Evolutionary conservation across 2,888 invertebrate species (phyloP).

Genomic region (Drosophila prostipennis): DNA sequence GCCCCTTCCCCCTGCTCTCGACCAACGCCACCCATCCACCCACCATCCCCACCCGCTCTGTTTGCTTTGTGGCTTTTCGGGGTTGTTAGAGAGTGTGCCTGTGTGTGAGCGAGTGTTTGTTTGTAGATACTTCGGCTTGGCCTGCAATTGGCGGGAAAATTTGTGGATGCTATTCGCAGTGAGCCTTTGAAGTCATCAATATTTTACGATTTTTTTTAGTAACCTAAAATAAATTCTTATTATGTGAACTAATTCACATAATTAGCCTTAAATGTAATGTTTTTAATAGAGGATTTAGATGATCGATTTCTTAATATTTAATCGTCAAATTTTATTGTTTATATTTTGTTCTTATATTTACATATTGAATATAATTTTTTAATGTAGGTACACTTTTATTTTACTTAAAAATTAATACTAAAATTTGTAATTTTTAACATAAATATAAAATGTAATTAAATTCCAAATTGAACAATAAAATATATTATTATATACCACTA

Average conservation of each 20-base stretch:
- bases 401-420: no score
- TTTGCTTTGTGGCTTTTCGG: slow-evolving; percentile 74
- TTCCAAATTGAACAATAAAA: no score
- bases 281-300: no score
- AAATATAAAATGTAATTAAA: no score
- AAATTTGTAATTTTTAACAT: no score
- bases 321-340: no score
- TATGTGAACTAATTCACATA: neutral
- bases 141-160: slow-evolving; percentile 80
- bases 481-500: no score
- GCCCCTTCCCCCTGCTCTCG: slow-evolving; percentile 26
- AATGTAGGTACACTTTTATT: no score
- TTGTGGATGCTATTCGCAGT: slow-evolving; percentile 68
- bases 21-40: neutral
- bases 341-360: no score
- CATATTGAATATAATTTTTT: no score
- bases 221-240: neutral
- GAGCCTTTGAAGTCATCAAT: slow-evolving; percentile 41
- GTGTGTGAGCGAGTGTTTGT: slow-evolving; percentile 48
- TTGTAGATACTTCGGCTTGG: slow-evolving; percentile 75
- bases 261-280: neutral
- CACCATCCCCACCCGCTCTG: slow-evolving; percentile 27
- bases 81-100: slow-evolving; percentile 53
- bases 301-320: no score
- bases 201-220: slow-evolving; percentile 24